A percentile compares a stretch with the other conserved stretches of the same genome.
Conservation (phyloP, 2,797 vertebrate genomes). For the Podarcis siculus region DNA sequence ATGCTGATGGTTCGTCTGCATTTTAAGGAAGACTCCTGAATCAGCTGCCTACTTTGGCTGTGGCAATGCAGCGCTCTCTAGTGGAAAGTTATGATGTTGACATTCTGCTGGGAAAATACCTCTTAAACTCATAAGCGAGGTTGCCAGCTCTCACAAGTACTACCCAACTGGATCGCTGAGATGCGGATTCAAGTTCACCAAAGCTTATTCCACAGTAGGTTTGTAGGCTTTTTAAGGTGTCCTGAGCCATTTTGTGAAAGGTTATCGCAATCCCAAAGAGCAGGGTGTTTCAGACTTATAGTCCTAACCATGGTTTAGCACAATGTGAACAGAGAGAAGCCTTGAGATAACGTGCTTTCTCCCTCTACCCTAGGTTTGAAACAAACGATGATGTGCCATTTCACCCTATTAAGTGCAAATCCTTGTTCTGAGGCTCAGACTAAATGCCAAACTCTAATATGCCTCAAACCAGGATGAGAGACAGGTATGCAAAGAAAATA, state of each 20-base stretch:
- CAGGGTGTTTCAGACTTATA: background rate
- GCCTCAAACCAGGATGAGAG: background rate
- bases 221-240: no score
- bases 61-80: slow-evolving; percentile 63
- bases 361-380: background rate
- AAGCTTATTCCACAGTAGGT: no score
- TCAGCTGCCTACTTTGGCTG: fast-evolving
- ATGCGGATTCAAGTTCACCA: no score
- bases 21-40: background rate
- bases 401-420: background rate
- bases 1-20: background rate
- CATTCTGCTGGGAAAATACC: background rate
- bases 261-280: background rate
- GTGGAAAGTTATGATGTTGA: slow-evolving; percentile 43
- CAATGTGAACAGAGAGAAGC: background rate
- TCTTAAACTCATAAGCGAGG: no score
- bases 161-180: background rate
- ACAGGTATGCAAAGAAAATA: no score
- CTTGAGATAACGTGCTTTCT: background rate
- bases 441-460: background rate
- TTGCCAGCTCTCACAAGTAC: background rate
- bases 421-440: background rate
- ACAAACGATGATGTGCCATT: background rate
- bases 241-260: background rate
- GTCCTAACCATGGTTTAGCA: background rate